These are phyloP conservation scores for Leptopilina myrica DNA, from an alignment of 2,888 invertebrate species.

Conservation along the genomic window DNA sequence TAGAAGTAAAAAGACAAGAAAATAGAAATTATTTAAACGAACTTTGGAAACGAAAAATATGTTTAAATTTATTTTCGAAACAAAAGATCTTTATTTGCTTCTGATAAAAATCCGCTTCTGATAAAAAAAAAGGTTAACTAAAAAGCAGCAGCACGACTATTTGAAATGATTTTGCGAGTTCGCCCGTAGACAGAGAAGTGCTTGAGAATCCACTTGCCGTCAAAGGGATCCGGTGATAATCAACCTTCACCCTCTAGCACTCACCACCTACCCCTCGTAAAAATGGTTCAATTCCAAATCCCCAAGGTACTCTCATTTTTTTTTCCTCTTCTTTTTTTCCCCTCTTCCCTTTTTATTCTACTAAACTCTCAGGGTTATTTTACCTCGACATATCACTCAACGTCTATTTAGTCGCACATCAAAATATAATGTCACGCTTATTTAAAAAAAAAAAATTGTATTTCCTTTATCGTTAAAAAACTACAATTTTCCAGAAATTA, in stretches of 20 bases:
- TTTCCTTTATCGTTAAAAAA: too few species aligned
- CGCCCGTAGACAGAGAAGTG: constrained; percentile 53
- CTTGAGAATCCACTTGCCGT: constrained; percentile 65
- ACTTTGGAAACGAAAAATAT: too few species aligned
- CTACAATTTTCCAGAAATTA: too few species aligned
- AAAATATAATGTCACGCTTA: constrained; percentile 2
- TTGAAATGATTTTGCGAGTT: neutral
- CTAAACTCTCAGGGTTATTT: constrained; percentile 5
- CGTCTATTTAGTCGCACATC: constrained; percentile 11
- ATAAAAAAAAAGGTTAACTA: too few species aligned
- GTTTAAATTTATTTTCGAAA: too few species aligned
- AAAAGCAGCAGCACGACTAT: too few species aligned
- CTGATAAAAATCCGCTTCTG: too few species aligned
- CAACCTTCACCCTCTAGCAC: constrained; percentile 63
- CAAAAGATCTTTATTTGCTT: too few species aligned
- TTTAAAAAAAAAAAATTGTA: too few species aligned
- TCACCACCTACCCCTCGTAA: constrained; percentile 51
- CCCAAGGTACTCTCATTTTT: constrained; percentile 26
- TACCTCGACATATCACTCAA: constrained; percentile 13
- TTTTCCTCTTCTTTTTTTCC: neutral
- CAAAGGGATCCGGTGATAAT: constrained; percentile 60
- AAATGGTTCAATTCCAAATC: constrained; percentile 52
- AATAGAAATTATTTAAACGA: too few species aligned
- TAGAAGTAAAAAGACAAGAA: too few species aligned
- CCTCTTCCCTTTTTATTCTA: too few species aligned